phyloP scores from a whole-genome alignment of 2,888 invertebrate species.

The Omphaloscelis lunosa region DNA sequence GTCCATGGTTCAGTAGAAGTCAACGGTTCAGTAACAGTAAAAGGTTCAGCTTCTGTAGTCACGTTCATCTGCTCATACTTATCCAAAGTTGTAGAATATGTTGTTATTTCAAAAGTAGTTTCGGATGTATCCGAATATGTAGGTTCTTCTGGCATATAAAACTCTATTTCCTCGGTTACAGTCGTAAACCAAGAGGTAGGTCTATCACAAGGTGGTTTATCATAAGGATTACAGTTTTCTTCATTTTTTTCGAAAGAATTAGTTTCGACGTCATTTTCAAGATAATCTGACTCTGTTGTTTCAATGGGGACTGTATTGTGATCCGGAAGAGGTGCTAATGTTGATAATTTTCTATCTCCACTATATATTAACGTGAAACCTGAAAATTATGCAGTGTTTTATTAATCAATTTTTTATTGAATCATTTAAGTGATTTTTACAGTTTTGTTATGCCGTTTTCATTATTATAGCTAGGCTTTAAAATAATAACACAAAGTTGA shows the following conservation, averaged over 20 bases:
- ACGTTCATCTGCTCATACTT: too few species aligned
- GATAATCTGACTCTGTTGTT: slow-evolving; percentile 15
- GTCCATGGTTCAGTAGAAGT: too few species aligned
- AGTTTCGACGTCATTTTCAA: slow-evolving; percentile 25
- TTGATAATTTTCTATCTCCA: not conserved
- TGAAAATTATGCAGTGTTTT: slow-evolving; percentile 15
- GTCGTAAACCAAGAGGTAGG: slow-evolving; percentile 49
- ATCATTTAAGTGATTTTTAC: not conserved
- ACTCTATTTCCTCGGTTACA: not conserved
- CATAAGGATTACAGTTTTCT: not conserved
- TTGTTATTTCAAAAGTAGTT: slow-evolving; percentile 3
- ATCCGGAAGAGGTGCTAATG: not conserved
- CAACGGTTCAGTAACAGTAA: too few species aligned
- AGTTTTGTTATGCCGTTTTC: not conserved
- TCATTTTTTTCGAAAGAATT: slow-evolving; percentile 2
- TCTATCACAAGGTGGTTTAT: slow-evolving; percentile 35
- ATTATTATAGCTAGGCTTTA: not conserved
- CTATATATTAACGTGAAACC: slow-evolving; percentile 15
- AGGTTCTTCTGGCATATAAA: not conserved
- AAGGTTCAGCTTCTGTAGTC: too few species aligned
- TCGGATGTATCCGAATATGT: slow-evolving; percentile 4
- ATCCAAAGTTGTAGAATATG: not conserved
- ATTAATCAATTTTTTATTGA: not conserved
- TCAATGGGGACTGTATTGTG: not conserved
- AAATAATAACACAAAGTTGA: slow-evolving; percentile 34